These are phyloP conservation scores for Lasioglossum pauxillum DNA, from an alignment of 2,888 invertebrate genomes.

Conservation along the genomic window DNA sequence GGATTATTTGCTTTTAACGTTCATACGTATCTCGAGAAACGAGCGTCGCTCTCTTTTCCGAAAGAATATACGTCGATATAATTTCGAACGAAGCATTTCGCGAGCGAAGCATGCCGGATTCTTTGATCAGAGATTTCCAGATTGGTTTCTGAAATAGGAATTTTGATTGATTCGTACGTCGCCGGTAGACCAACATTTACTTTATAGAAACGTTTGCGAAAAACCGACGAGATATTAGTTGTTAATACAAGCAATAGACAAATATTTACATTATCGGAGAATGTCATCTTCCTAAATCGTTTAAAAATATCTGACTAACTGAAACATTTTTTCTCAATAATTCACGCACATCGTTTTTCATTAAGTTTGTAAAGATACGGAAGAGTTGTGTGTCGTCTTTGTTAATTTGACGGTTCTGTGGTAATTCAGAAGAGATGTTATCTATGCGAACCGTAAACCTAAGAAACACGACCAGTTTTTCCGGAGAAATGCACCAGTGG, in stretches of 20 bases:
- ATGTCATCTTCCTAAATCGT: too few relatives aligned
- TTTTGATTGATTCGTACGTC: conserved; percentile 12
- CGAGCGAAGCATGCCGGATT: conserved; percentile 18
- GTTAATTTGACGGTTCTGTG: background rate
- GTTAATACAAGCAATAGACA: background rate
- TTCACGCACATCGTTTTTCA: background rate
- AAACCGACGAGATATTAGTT: background rate
- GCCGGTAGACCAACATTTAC: background rate
- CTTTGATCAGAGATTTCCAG: conserved; percentile 28
- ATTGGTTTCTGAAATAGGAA: conserved; percentile 31
- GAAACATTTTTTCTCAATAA: too few relatives aligned
- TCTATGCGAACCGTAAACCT: background rate
- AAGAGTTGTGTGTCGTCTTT: background rate
- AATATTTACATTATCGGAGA: background rate
- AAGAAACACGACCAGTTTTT: background rate
- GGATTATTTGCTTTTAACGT: background rate
- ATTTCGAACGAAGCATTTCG: conserved; percentile 16
- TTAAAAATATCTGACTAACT: too few relatives aligned
- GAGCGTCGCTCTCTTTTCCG: background rate
- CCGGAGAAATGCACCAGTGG: background rate
- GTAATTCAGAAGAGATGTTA: too few relatives aligned
- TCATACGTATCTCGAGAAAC: background rate
- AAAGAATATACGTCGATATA: background rate
- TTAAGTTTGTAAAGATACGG: too few relatives aligned
- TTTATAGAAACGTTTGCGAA: background rate